Conservation (phyloP, 53 echinoderm and acorn worm species). For the Holothuria scabra region DNA sequence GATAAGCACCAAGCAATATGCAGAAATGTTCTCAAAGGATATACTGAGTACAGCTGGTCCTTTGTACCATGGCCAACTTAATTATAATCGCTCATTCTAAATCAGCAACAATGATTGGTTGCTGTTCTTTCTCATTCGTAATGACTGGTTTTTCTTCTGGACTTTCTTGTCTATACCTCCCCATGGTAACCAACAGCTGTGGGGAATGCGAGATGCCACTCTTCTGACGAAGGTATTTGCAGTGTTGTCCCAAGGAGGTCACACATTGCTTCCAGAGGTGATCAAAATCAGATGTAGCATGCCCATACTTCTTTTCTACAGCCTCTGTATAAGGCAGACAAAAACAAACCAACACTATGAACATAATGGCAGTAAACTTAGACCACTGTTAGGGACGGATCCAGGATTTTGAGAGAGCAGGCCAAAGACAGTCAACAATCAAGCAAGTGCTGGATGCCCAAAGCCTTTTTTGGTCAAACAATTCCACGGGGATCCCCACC, state of each 20-base stretch:
- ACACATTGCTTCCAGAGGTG: constrained; percentile 47
- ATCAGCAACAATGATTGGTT: constrained; percentile 30
- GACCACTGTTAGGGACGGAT: too few species aligned
- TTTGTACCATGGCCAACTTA: not conserved
- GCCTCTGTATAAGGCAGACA: constrained; percentile 7
- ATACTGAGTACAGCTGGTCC: not conserved
- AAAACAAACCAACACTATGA: not conserved
- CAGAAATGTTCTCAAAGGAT: too few species aligned
- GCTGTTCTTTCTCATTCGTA: constrained; percentile 9
- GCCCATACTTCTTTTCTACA: constrained; percentile 46
- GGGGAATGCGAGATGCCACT: constrained; percentile 18
- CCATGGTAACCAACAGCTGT: constrained; percentile 7
- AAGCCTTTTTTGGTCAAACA: too few species aligned
- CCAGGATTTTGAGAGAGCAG: too few species aligned
- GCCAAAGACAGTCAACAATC: too few species aligned
- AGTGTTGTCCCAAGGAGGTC: constrained; percentile 42
- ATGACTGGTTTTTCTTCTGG: constrained; percentile 32
- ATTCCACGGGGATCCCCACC: too few species aligned
- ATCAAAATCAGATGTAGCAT: constrained; percentile 31
- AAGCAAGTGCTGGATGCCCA: too few species aligned
- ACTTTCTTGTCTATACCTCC: constrained; percentile 27
- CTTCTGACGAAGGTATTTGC: constrained; percentile 46
- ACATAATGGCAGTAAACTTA: too few species aligned
- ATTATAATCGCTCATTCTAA: not conserved
- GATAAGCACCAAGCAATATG: too few species aligned